Percentiles rank a stretch among this genome's conserved stretches.
phyloP scores from a whole-genome alignment of 2,888 invertebrate genomes.

The Eudemis profundana region DNA sequence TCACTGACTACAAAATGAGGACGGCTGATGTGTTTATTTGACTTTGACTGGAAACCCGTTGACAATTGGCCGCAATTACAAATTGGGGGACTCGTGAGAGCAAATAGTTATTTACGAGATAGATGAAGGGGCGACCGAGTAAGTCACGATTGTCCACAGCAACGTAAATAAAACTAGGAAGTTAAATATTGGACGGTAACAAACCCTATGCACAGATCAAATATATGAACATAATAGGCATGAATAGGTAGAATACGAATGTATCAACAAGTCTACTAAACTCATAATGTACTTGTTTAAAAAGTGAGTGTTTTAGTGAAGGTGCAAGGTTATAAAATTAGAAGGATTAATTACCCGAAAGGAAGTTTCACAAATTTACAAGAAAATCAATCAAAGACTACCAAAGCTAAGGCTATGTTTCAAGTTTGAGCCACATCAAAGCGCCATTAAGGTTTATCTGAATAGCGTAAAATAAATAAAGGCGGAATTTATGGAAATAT shows the following conservation, averaged over 20 bases:
- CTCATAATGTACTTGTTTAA: too few species aligned
- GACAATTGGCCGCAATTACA: constrained; percentile 10
- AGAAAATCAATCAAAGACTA: constrained; percentile 79
- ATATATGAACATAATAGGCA: not conserved
- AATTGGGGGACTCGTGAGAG: constrained; percentile 6
- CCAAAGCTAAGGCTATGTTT: constrained; percentile 74
- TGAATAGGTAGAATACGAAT: too few species aligned
- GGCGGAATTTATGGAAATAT: constrained; percentile 80
- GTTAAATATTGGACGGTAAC: not conserved
- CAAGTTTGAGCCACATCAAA: constrained; percentile 79
- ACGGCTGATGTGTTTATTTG: constrained; percentile 29
- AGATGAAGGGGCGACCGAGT: not conserved
- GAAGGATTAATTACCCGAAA: constrained; percentile 56
- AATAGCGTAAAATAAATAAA: constrained; percentile 82
- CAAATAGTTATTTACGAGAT: constrained; percentile 13
- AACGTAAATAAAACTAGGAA: not conserved
- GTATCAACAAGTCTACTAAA: too few species aligned
- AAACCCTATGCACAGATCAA: not conserved
- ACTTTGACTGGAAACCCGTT: constrained; percentile 8
- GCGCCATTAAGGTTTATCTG: constrained; percentile 81
- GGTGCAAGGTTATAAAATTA: constrained; percentile 7
- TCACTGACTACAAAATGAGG: constrained; percentile 17
- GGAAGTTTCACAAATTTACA: constrained; percentile 63
- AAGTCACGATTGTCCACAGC: not conserved
- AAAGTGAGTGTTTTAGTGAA: not conserved